Evolutionary conservation across 2,113 vertebrate species (phyloP), one percentile per base, ranked within the genome.

Genomic region (Enhydra lutris): DNA sequence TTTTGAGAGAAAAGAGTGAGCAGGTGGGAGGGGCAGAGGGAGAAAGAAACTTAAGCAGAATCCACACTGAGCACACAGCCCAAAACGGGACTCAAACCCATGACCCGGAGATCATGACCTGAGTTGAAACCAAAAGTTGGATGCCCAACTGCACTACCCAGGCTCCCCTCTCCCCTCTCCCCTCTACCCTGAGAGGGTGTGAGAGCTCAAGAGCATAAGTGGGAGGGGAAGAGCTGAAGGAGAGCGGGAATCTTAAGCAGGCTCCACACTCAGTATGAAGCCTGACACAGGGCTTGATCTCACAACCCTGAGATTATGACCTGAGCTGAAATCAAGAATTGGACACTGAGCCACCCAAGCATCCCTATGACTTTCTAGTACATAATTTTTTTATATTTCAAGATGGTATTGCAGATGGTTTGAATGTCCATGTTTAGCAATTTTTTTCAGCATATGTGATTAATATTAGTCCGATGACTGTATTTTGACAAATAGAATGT

Each of bases 311-410:
- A 52, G 50, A 52, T 52, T 17, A 52, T 52, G 50, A 52, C 50
- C 50, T 52, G 50, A 52, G 14, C 50, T n/a, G 31, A n/a, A 67
- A 67, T n/a, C 65, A 67, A 67, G 65, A 67, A 34, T n/a, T 18
- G 65, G 65, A n/a, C 31, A 34, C 65, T n/a, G 15, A 67, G 31
- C 31, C 34, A 67, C 34, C 34, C 65, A 67, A 34, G 65, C 7
- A 3, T 15, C 34, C 65, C 15, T 83, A 90, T 94, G 65, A 29
- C 21, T 94, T 94, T 76, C 20, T 18, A 73, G 91, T 71, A 93
- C 26, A 47, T 61, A 17, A 14, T 11, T 81, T 84, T 95, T 95
- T 89, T 76, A 65, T 90, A 76, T 80, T 97, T 95, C 42, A 91
- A 92, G 47, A 80, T 85, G 29, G 6, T 71, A 7, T 94, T 91